A percentile compares a stretch with the other conserved stretches of the same genome.
Conservation (phyloP, 2,113 vertebrate species). For the Sylvia atricapilla region DNA sequence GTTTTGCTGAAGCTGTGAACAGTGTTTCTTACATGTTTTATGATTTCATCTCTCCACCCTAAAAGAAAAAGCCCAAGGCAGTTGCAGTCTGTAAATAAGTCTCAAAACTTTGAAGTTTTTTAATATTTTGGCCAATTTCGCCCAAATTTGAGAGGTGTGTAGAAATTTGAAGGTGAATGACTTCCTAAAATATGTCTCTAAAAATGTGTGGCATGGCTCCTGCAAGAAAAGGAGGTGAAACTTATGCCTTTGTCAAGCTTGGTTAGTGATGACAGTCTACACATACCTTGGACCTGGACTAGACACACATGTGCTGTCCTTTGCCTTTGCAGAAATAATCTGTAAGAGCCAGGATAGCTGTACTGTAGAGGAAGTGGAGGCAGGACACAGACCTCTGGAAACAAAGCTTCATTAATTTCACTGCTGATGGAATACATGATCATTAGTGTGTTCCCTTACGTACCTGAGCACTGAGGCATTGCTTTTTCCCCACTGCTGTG, state of each 20-base stretch:
- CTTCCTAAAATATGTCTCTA: background rate
- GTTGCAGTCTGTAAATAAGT: background rate
- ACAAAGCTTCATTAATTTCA: background rate
- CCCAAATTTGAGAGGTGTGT: background rate
- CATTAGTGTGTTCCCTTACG: background rate
- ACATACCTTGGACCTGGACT: background rate
- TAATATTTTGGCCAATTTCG: background rate
- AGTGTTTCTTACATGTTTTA: background rate
- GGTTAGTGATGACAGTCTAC: background rate
- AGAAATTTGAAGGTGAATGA: background rate
- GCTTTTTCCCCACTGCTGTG: background rate
- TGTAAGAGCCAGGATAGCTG: background rate
- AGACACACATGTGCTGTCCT: background rate
- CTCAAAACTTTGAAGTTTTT: background rate
- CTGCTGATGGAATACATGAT: background rate
- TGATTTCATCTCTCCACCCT: background rate
- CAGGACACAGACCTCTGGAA: background rate
- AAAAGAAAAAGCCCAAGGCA: background rate
- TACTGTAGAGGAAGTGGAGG: background rate
- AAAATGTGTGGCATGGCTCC: accelerated
- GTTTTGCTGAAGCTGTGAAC: background rate
- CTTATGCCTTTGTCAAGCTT: background rate
- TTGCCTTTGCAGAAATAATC: background rate
- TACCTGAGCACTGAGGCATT: background rate
- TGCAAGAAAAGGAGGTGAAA: background rate